Percentiles rank a stretch among this genome's conserved stretches.
Evolutionary conservation across 1,140 invertebrate species (phyloP).

Genomic region (Aplysia californica): DNA sequence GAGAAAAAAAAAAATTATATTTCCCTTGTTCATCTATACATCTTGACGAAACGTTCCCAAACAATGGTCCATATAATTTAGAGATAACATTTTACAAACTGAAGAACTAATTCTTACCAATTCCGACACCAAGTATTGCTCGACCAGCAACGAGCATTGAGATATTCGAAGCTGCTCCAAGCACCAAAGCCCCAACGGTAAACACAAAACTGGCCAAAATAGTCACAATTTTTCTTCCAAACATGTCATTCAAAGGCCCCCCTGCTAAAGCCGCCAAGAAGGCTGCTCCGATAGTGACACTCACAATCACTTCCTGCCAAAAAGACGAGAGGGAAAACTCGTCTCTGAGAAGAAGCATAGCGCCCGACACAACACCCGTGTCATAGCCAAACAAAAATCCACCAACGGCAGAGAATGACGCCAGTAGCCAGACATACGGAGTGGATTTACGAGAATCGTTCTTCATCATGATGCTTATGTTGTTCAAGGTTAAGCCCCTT

Average conservation of each 20-base stretch:
- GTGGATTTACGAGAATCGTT: no score
- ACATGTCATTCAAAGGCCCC: slow-evolving; percentile 69
- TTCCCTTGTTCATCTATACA: no score
- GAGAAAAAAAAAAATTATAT: no score
- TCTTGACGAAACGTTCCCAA: no score
- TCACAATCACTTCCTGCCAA: slow-evolving; percentile 71
- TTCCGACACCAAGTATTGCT: slow-evolving; percentile 73
- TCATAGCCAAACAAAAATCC: slow-evolving; percentile 78
- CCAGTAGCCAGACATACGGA: slow-evolving; percentile 56
- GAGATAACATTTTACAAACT: no score
- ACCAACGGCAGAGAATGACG: slow-evolving; percentile 72
- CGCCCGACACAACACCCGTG: slow-evolving; percentile 69
- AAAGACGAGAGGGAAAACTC: slow-evolving; percentile 61
- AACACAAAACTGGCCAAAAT: slow-evolving; percentile 72
- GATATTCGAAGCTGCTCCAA: slow-evolving; percentile 68
- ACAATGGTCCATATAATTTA: no score
- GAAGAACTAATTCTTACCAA: no score
- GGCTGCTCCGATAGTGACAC: slow-evolving; percentile 62
- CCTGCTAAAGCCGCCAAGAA: slow-evolving; percentile 44
- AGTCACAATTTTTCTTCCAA: slow-evolving; percentile 72
- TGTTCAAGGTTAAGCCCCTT: no score
- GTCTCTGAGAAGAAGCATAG: slow-evolving; percentile 6
- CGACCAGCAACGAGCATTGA: slow-evolving; percentile 71
- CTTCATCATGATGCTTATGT: no score
- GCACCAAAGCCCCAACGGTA: slow-evolving; percentile 70